These are phyloP conservation scores for Choreutis nemorana DNA, from an alignment of 2,888 invertebrate species.

Conservation along the genomic window DNA sequence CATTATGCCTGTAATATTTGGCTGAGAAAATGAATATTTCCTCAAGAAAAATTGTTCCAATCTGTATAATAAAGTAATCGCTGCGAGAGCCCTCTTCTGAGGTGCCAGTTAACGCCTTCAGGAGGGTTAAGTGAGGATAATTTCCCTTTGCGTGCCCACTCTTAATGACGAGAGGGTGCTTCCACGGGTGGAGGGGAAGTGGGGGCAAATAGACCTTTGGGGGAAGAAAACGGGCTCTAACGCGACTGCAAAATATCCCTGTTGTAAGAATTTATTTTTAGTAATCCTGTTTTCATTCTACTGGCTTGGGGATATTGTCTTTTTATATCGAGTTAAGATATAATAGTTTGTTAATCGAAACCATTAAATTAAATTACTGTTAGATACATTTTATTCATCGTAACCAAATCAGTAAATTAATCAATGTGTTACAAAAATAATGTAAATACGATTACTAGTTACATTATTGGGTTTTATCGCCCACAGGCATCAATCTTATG, in stretches of 20 bases:
- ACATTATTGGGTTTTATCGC: too few relatives aligned
- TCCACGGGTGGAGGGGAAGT: constrained; percentile 12
- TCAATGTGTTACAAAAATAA: too few relatives aligned
- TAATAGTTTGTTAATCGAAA: too few relatives aligned
- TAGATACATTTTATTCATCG: too few relatives aligned
- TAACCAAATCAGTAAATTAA: too few relatives aligned
- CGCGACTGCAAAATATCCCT: constrained; percentile 9
- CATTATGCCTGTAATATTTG: background rate
- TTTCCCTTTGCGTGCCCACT: constrained; percentile 63
- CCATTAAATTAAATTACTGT: too few relatives aligned
- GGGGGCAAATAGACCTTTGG: constrained; percentile 17
- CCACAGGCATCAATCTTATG: too few relatives aligned
- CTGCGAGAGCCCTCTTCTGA: constrained; percentile 48
- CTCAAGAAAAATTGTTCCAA: constrained; percentile 48
- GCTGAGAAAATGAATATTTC: constrained; percentile 13
- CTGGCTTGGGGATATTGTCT: too few relatives aligned
- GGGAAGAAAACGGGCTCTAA: constrained; percentile 16
- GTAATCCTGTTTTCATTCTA: too few relatives aligned
- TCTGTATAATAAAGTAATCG: constrained; percentile 62
- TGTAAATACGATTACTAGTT: too few relatives aligned
- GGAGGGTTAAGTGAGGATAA: constrained; percentile 65
- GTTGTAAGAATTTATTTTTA: too few relatives aligned
- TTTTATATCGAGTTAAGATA: too few relatives aligned
- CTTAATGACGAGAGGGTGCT: constrained; percentile 38
- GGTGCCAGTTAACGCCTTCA: constrained; percentile 65